phyloP scores from a whole-genome alignment of 2,888 invertebrate species.

The Eubasilissa splendida region DNA sequence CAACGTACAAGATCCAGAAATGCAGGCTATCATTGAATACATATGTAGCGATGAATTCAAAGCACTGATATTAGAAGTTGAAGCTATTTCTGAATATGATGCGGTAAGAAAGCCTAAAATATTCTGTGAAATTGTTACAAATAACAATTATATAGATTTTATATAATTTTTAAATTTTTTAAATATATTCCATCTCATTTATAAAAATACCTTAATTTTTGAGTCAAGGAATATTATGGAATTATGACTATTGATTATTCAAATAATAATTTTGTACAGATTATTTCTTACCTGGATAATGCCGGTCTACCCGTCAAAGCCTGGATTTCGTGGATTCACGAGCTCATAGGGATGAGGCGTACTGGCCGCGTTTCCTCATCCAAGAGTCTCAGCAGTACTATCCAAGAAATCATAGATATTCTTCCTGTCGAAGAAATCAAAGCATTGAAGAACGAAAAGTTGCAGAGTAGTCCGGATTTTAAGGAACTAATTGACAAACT shows the following conservation, averaged over 20 bases:
- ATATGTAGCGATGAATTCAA: constrained; percentile 37
- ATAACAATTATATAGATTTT: too few relatives aligned
- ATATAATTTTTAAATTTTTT: too few relatives aligned
- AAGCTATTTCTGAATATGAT: constrained; percentile 20
- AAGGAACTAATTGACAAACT: constrained; percentile 40
- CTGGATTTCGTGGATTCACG: not conserved
- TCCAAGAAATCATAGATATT: constrained; percentile 37
- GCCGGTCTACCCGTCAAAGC: constrained; percentile 21
- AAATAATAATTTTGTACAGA: constrained; percentile 12
- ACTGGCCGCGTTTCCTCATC: not conserved
- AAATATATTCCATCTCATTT: too few relatives aligned
- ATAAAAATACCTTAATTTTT: too few relatives aligned
- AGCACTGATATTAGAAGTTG: constrained; percentile 19
- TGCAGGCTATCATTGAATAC: constrained; percentile 12
- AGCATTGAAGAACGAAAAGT: constrained; percentile 36
- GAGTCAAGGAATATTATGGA: too few relatives aligned
- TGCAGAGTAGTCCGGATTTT: constrained; percentile 40
- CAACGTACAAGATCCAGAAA: constrained; percentile 30
- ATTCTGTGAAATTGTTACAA: not conserved
- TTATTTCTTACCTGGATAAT: constrained; percentile 28
- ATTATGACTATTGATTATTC: too few relatives aligned
- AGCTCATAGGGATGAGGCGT: not conserved
- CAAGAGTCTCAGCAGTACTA: constrained; percentile 11
- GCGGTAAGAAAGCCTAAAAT: constrained; percentile 10
- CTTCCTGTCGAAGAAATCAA: constrained; percentile 41